These are phyloP conservation scores for Aphelenchoides besseyi DNA, from an alignment of 1,140 invertebrate genomes.

Conservation along the genomic window DNA sequence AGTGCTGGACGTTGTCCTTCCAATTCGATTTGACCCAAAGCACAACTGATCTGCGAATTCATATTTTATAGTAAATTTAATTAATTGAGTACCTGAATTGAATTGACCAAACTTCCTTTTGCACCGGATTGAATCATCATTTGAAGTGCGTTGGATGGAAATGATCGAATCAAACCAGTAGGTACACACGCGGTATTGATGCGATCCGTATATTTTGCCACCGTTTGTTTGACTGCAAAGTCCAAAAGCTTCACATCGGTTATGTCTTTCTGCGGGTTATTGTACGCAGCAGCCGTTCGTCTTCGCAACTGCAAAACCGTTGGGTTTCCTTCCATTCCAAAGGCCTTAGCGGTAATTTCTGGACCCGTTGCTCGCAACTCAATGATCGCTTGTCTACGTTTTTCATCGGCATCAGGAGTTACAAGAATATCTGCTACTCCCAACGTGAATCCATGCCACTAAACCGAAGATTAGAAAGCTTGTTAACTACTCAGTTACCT, in stretches of 20 bases:
- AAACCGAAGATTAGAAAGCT: slow-evolving; percentile 22
- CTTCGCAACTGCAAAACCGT: slow-evolving; percentile 67
- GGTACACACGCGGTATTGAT: slow-evolving; percentile 83
- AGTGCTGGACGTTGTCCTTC: slow-evolving; percentile 92
- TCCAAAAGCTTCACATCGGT: slow-evolving; percentile 78
- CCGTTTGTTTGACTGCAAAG: slow-evolving; percentile 76
- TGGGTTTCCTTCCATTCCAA: slow-evolving; percentile 70
- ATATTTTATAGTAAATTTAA: too few relatives aligned
- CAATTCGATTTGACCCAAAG: slow-evolving; percentile 93
- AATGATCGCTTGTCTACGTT: slow-evolving; percentile 73
- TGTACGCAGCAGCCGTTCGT: slow-evolving; percentile 55
- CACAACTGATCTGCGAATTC: slow-evolving; percentile 90
- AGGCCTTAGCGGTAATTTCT: slow-evolving; percentile 71
- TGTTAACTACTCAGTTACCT: slow-evolving; percentile 65
- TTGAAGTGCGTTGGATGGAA: slow-evolving; percentile 91
- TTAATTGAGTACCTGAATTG: slow-evolving; percentile 58
- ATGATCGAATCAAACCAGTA: slow-evolving; percentile 75
- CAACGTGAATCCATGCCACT: slow-evolving; percentile 80
- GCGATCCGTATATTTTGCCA: slow-evolving; percentile 81
- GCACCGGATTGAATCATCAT: slow-evolving; percentile 96
- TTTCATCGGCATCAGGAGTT: slow-evolving; percentile 70
- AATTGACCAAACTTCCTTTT: slow-evolving; percentile 79
- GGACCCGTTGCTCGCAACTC: slow-evolving; percentile 70
- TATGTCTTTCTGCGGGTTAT: slow-evolving; percentile 71
- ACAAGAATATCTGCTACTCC: slow-evolving; percentile 92